Evolutionary conservation across 2,113 vertebrate species (phyloP).

Genomic region (Microcebus lehilahytsara): DNA sequence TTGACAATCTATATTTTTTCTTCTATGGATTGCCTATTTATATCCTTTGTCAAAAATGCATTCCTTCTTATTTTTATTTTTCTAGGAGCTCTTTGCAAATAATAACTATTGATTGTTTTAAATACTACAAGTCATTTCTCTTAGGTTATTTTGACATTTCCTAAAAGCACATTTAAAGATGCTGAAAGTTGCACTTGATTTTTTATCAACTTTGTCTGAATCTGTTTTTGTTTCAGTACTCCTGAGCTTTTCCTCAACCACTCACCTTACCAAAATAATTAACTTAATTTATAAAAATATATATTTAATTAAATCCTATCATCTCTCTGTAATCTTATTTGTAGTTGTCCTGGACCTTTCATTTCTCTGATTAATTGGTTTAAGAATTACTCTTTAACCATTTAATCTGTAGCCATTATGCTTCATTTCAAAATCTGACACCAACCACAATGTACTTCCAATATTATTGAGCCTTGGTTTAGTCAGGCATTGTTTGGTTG

Average conservation of each 20-base stretch:
- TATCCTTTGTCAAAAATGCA: constrained; percentile 15
- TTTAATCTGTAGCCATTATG: background rate
- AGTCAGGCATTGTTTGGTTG: background rate
- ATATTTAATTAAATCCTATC: background rate
- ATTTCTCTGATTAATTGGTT: background rate
- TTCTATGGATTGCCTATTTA: background rate
- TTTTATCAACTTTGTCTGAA: background rate
- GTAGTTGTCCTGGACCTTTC: background rate
- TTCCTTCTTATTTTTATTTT: constrained; percentile 18
- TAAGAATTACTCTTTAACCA: background rate
- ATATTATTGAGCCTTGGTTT: background rate
- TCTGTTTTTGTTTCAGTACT: background rate
- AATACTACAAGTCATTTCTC: constrained; percentile 12
- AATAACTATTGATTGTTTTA: constrained; percentile 57
- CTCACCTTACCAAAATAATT: background rate
- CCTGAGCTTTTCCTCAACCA: background rate
- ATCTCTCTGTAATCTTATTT: background rate
- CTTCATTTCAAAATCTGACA: background rate
- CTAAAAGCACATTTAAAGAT: background rate
- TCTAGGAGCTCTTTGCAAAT: constrained; percentile 5
- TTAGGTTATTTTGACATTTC: constrained; percentile 32
- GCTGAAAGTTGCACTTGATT: background rate
- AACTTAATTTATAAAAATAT: background rate
- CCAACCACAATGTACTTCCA: background rate
- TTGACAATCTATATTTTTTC: background rate